Conservation (phyloP, 1,140 invertebrate species). For the Drosophila nigrodunni region DNA sequence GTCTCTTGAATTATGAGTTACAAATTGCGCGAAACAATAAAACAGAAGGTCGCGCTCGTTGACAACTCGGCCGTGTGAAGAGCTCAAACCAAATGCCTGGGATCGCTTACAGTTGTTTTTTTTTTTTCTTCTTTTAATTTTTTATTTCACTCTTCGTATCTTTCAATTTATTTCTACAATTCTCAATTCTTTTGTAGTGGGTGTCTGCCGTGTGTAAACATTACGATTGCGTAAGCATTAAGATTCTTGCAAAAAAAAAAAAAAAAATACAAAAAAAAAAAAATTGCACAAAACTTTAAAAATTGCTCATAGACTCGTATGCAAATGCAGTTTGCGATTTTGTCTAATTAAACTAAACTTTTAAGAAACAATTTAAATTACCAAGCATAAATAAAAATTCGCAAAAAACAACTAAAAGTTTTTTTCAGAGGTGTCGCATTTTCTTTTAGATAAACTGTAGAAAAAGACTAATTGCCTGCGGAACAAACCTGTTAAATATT, state of each 20-base stretch:
- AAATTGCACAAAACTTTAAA: conserved; percentile 19
- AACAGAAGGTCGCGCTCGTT: conserved; percentile 61
- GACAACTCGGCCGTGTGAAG: conserved; percentile 50
- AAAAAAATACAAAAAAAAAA: conserved; percentile 31
- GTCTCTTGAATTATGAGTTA: conserved; percentile 60
- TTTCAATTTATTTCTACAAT: conserved; percentile 12
- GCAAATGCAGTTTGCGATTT: not conserved
- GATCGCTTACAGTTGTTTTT: conserved; percentile 19
- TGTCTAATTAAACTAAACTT: too few species aligned
- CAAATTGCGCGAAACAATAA: conserved; percentile 67
- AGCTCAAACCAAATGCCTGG: conserved; percentile 10
- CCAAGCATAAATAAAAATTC: conserved; percentile 13
- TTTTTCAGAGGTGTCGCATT: not conserved
- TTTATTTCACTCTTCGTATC: conserved; percentile 1
- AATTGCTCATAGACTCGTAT: conserved; percentile 8
- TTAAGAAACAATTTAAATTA: too few species aligned
- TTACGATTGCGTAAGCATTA: conserved; percentile 62
- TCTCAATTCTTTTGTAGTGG: conserved; percentile 52
- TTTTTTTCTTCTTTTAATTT: not conserved
- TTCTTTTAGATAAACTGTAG: conserved; percentile 7
- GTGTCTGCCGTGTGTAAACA: conserved; percentile 25
- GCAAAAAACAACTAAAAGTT: not conserved
- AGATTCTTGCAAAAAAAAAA: not conserved
- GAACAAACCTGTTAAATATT: conserved; percentile 33
- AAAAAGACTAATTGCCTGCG: conserved; percentile 27